Percentiles rank a stretch among this genome's conserved stretches.
phyloP scores from a whole-genome alignment of 2,797 vertebrate species.

The Melanogrammus aeglefinus region DNA sequence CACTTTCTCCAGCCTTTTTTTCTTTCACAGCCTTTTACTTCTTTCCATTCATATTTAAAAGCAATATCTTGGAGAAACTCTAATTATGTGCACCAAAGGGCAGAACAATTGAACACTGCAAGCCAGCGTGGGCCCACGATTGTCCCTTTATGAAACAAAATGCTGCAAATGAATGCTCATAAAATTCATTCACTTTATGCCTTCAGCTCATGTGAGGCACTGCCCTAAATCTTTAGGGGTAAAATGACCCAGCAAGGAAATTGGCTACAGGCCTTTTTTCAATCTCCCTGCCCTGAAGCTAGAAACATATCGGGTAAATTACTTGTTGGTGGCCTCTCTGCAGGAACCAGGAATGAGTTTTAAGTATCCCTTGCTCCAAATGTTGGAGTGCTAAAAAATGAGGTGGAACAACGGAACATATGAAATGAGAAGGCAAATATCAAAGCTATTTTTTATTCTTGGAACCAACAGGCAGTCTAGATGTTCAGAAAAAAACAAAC shows the following conservation, averaged over 20 bases:
- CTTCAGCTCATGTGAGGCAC: slow-evolving; percentile 44
- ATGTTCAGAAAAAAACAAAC: not conserved
- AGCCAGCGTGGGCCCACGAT: slow-evolving; percentile 23
- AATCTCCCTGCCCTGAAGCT: slow-evolving; percentile 43
- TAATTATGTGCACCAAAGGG: slow-evolving; percentile 26
- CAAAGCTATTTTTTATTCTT: not conserved
- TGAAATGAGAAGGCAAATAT: slow-evolving; percentile 37
- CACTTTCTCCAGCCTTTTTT: not conserved
- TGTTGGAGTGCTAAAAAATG: slow-evolving; percentile 28
- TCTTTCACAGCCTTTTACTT: not conserved
- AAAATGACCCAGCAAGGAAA: slow-evolving; percentile 58
- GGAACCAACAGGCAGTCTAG: slow-evolving; percentile 23
- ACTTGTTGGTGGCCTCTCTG: slow-evolving; percentile 51
- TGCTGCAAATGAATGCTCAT: slow-evolving; percentile 42
- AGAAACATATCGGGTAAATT: slow-evolving; percentile 64
- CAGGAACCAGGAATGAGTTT: slow-evolving; percentile 28
- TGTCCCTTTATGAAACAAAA: slow-evolving; percentile 43
- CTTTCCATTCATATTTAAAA: slow-evolving; percentile 5
- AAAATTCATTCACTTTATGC: slow-evolving; percentile 53
- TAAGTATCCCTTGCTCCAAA: slow-evolving; percentile 37
- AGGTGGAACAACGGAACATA: slow-evolving; percentile 30
- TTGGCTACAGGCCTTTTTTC: slow-evolving; percentile 58
- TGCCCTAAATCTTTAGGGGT: slow-evolving; percentile 61
- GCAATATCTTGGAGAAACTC: slow-evolving; percentile 5
- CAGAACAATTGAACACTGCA: slow-evolving; percentile 27